Evolutionary conservation across 2,888 invertebrate species (phyloP).

Genomic region (Branchellion lobata): DNA sequence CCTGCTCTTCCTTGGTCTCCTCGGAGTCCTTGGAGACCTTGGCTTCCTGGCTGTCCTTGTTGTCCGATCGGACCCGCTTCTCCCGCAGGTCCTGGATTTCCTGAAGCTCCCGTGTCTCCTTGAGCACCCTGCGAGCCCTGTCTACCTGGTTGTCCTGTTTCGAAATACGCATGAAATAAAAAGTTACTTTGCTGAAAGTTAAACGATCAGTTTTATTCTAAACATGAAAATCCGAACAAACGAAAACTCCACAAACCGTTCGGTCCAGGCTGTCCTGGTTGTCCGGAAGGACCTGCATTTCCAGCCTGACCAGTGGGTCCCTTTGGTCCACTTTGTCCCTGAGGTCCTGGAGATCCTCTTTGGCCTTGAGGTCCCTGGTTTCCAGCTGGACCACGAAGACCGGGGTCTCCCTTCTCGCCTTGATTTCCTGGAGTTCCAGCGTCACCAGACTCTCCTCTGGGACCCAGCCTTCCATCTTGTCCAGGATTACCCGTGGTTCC

Average conservation of each 20-base stretch:
- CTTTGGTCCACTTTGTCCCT: constrained; percentile 21
- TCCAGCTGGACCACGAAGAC: constrained; percentile 50
- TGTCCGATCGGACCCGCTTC: constrained; percentile 55
- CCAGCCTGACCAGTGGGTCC: constrained; percentile 21
- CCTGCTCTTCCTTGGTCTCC: constrained; percentile 51
- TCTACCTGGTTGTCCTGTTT: neutral
- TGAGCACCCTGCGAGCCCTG: neutral
- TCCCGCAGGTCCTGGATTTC: constrained; percentile 18
- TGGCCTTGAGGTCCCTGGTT: constrained; percentile 1
- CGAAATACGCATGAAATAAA: too few species aligned
- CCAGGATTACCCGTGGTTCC: constrained; percentile 25
- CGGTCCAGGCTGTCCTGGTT: constrained; percentile 24
- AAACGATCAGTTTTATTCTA: too few species aligned
- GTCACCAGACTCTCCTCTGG: constrained; percentile 1
- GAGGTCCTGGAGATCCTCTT: constrained; percentile 5
- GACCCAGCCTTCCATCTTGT: neutral
- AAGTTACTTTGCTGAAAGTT: neutral
- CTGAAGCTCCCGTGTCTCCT: constrained; percentile 28
- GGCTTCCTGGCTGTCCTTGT: neutral
- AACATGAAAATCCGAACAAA: too few species aligned
- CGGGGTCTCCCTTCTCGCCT: constrained; percentile 65
- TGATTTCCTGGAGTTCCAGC: constrained; percentile 38
- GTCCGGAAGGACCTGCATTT: constrained; percentile 6
- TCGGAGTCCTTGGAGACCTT: constrained; percentile 58
- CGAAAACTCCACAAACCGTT: too few species aligned